Evolutionary conservation across 2,113 vertebrate species (phyloP).

Genomic region (Mirounga angustirostris): DNA sequence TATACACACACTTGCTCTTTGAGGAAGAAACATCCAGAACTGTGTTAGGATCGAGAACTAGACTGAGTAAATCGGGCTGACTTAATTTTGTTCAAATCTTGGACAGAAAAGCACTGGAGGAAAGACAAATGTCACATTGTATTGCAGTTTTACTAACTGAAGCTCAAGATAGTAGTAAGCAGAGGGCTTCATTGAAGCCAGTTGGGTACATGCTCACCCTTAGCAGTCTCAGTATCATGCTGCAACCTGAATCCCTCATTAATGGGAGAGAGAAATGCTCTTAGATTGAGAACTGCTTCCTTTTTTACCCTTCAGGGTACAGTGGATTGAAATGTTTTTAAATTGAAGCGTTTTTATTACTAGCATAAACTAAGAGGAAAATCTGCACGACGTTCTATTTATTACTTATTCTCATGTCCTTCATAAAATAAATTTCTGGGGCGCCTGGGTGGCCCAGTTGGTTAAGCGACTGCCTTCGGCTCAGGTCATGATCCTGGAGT

Average conservation of each 20-base stretch:
- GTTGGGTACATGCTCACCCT: neutral
- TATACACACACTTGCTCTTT: neutral
- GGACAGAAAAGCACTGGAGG: neutral
- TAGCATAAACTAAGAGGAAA: neutral
- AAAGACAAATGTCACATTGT: neutral
- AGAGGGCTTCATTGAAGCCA: neutral
- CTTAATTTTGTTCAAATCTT: constrained; percentile 49
- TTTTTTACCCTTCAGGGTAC: neutral
- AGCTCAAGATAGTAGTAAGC: neutral
- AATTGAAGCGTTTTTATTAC: constrained; percentile 15
- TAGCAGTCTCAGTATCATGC: neutral
- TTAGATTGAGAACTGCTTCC: neutral
- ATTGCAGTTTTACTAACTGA: neutral
- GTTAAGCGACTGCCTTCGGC: too few species aligned
- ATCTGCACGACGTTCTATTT: neutral
- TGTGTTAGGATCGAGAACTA: neutral
- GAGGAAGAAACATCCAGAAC: neutral
- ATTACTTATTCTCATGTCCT: neutral
- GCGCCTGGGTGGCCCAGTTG: too few species aligned
- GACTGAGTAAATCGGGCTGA: neutral
- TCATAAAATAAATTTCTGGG: constrained; percentile 25
- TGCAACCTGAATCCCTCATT: neutral
- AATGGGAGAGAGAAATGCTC: neutral
- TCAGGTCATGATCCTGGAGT: too few species aligned
- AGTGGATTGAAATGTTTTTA: neutral